Base-by-base conservation (phyloP, 1,140 invertebrate genomes). In the Drosophila suzukii region DNA sequence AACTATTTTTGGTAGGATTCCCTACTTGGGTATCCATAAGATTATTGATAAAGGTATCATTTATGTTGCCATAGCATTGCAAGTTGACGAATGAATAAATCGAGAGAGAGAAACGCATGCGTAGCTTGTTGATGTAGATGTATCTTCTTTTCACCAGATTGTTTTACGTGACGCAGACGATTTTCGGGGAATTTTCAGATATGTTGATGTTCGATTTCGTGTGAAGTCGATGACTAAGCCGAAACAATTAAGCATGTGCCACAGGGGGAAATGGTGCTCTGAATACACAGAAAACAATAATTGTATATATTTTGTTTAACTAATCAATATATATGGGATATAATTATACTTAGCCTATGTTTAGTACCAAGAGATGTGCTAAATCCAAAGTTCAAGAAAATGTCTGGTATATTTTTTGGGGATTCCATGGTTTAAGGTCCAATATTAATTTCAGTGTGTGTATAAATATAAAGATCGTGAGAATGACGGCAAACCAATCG, bases 181-280 rank as follows among this genome's bases (percentile, higher is more conserved):
- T 47, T 58, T 71, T 71, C 67, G 67, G 44, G 30, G 67, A 71
- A 71, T 58, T 71, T 71, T 58, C 36, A n/a, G n/a, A 58, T 39
- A 49, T 71, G 34, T 58, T 50, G 36, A 71, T 41, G 51, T 50
- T 27, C 17, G 49, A 54, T 67, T 56, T 57, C 67, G 36, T 20
- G 15, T 20, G 36, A 13, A 70, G n/a, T 11, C 7, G 65, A 47
- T 71, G 67, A 71, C 67, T 71, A 50, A 71, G 67, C 10, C 36
- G 20, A 49, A 41, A 57, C 54, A 57, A 49, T 68, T 71, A 27
- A 46, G 13, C 17, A 24, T 50, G 27, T 30, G 47, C 27, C 43
- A 15, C 15, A 11, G 13, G 17, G 17, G 30, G 34, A 50, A 47
- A 46, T 53, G 32, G 27, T 38, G 46, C 38, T 15, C 17, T 20